Evolutionary conservation across 2,888 invertebrate genomes (phyloP), one percentile per base, ranked within the genome.

Genomic region (Neoaliturus tenellus): DNA sequence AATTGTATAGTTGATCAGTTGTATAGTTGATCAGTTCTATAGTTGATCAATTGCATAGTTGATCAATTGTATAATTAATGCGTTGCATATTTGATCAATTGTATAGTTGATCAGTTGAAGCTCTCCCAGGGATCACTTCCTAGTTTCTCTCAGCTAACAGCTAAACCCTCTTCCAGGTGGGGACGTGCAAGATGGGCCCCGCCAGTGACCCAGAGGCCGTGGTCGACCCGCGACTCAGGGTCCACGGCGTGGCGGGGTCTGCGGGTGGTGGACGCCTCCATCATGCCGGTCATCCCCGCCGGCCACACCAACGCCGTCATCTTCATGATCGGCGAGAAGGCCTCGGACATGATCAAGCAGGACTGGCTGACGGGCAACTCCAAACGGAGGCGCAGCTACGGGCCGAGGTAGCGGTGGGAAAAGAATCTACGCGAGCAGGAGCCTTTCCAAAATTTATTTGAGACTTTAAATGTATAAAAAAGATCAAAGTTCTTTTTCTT

Each of bases 291-390:
- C 89, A 94, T 96, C 62, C 93, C 94, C 0, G 94, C 95, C 0
- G 95, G 94, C 28, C 96, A 96, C 89, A 96, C 96, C 0, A 96
- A 96, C 88, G 94, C 95, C 0, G 95, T 96, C 0, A 92, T 93
- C 0, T 95, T 93, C 85, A 96, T 96, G 96, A 95, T 96, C 87
- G 96, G 95, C 1, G 96, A 96, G 89, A 96, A 96, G 89, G 95
- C 93, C 6, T 91, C 94, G 0, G 95, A 95, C 88, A 91, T 95
- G 91, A 94, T 95, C 67, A 95, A 94, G 89, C 89, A 93, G 88
- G 91, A 91, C 85, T 92, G 92, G 91, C 55, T 80, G 20, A 82
- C 48, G 23, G 35, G 17, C 31, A 33, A 41, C 28, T 10, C 33
- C 35, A 69, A 69, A 71, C 69, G 82, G 3, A 17, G 82, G 1